phyloP scores from a whole-genome alignment of 2,888 invertebrate species.

The Latrodectus hesperus region DNA sequence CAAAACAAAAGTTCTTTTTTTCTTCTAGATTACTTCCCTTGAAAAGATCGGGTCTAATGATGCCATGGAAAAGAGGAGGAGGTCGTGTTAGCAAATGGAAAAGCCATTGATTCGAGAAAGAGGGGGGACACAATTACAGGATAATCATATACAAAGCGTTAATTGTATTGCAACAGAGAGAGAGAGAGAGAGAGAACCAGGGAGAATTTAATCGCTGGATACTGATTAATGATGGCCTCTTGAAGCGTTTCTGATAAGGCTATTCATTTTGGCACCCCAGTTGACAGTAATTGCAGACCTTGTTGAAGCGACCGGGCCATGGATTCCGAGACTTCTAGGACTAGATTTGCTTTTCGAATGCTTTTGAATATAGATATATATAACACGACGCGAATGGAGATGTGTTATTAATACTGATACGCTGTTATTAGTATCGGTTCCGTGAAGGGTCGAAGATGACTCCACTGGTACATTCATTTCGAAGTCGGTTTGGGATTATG shows the following conservation, averaged over 20 bases:
- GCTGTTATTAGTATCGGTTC: constrained; percentile 24
- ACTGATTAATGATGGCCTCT: constrained; percentile 55
- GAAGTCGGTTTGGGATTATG: no score
- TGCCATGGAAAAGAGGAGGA: no score
- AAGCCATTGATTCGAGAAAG: constrained; percentile 26
- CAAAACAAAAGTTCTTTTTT: no score
- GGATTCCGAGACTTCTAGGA: neutral
- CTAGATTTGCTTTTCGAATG: constrained; percentile 25
- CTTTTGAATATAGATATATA: neutral
- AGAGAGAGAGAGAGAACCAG: constrained; percentile 3
- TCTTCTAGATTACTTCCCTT: no score
- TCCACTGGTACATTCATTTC: no score
- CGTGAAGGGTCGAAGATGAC: neutral
- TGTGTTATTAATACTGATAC: constrained; percentile 43
- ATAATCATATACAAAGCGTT: constrained; percentile 61
- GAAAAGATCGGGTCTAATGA: no score
- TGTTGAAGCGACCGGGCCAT: constrained; percentile 18
- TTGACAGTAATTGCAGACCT: constrained; percentile 55
- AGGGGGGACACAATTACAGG: constrained; percentile 36
- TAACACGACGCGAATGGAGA: constrained; percentile 4
- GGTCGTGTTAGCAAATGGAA: constrained; percentile 9
- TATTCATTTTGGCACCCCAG: constrained; percentile 46
- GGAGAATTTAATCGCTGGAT: constrained; percentile 48
- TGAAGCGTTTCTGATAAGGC: constrained; percentile 56
- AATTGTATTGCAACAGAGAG: constrained; percentile 50